Percentiles rank a stretch among this genome's conserved stretches.
These are phyloP conservation scores for Masnerella sp. DNA, from an alignment of 2,888 invertebrate species.

Conservation along the genomic window DNA sequence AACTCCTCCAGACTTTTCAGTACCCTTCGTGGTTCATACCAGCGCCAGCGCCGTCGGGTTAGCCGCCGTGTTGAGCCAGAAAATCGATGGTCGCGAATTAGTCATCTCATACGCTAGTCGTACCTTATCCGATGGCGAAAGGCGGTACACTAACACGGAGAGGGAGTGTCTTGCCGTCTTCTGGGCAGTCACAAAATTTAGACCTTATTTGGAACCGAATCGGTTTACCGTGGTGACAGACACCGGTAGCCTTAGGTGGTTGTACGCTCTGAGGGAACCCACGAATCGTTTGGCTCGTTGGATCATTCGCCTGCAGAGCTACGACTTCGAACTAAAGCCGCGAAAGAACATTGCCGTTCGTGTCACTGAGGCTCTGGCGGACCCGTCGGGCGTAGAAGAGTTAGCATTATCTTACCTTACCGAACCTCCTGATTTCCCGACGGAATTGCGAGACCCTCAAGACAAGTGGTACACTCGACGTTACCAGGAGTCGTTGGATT, in stretches of 20 bases:
- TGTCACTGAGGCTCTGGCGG: too few species aligned
- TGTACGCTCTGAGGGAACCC: slow-evolving; percentile 57
- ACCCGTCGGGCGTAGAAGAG: too few species aligned
- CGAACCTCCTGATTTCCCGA: too few species aligned
- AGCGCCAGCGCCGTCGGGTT: not conserved
- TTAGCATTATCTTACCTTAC: too few species aligned
- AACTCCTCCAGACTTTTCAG: not conserved
- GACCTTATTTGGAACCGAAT: slow-evolving; percentile 59
- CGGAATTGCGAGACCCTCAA: too few species aligned
- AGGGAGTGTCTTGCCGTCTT: slow-evolving; percentile 60
- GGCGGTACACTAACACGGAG: slow-evolving; percentile 54
- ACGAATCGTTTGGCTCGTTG: slow-evolving; percentile 54
- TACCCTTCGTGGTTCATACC: not conserved
- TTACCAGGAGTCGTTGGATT: too few species aligned
- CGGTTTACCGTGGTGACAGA: slow-evolving; percentile 60
- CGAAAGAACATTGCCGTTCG: too few species aligned
- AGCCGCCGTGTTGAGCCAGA: slow-evolving; percentile 18
- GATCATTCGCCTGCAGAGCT: slow-evolving; percentile 59
- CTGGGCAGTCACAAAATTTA: slow-evolving; percentile 52
- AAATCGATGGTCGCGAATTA: slow-evolving; percentile 8
- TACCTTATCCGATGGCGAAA: slow-evolving; percentile 38
- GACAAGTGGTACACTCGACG: too few species aligned
- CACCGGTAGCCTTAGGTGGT: slow-evolving; percentile 59
- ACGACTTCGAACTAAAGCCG: not conserved
- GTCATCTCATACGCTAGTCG: slow-evolving; percentile 58